phyloP scores from a whole-genome alignment of 2,113 vertebrate genomes.

The Platichthys stellatus region DNA sequence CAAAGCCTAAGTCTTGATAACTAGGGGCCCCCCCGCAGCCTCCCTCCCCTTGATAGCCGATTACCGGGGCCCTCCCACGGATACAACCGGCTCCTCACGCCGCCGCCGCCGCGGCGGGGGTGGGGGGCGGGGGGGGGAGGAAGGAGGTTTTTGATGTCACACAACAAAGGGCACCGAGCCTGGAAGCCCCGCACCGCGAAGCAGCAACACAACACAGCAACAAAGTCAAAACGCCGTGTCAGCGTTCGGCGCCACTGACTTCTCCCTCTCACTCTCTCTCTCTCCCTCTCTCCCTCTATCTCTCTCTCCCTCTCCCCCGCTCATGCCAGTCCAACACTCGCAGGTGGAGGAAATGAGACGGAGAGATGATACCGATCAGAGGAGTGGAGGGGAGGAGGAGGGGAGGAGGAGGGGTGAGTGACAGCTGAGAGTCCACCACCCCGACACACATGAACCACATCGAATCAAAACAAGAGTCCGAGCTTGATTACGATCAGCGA shows the following conservation, averaged over 20 bases:
- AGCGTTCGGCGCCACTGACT: slow-evolving; percentile 47
- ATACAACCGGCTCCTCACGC: slow-evolving; percentile 42
- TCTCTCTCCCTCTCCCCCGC: slow-evolving; percentile 8
- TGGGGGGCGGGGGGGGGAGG: slow-evolving; percentile 34
- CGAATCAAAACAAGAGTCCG: background rate
- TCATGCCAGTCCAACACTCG: slow-evolving; percentile 51
- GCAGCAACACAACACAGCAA: slow-evolving; percentile 37
- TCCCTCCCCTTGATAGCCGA: slow-evolving; percentile 40
- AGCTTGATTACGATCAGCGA: slow-evolving; percentile 31
- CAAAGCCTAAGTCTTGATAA: slow-evolving; percentile 51
- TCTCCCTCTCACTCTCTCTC: background rate
- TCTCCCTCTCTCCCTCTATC: background rate
- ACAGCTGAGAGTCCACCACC: background rate
- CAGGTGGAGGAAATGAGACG: slow-evolving; percentile 27
- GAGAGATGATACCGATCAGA: slow-evolving; percentile 29
- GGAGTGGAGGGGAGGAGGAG: background rate
- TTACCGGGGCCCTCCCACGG: slow-evolving; percentile 52
- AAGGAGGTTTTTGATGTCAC: slow-evolving; percentile 40
- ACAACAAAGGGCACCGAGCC: slow-evolving; percentile 57
- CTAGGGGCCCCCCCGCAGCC: slow-evolving; percentile 42
- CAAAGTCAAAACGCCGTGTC: slow-evolving; percentile 57
- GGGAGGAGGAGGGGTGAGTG: slow-evolving; percentile 18
- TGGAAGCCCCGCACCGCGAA: slow-evolving; percentile 30
- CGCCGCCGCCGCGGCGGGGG: slow-evolving; percentile 29
- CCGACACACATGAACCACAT: background rate